phyloP scores from a whole-genome alignment of 1,140 invertebrate genomes.

The Xylocopa sonorina region DNA sequence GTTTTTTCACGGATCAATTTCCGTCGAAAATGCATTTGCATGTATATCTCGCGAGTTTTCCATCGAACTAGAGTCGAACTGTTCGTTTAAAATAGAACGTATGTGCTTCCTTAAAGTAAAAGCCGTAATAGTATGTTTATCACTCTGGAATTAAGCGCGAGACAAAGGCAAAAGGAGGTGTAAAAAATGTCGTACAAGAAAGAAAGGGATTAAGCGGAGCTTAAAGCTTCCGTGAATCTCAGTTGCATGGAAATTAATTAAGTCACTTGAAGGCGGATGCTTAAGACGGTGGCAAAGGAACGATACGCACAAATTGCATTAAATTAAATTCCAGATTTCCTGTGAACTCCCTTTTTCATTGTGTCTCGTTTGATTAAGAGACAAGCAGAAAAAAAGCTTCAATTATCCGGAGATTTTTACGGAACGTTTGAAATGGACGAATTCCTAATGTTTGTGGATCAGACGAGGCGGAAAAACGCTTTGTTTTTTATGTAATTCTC shows the following conservation, averaged over 20 bases:
- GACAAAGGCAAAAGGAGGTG: neutral
- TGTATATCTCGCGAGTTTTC: neutral
- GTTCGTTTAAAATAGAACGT: no score
- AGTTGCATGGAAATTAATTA: constrained; percentile 12
- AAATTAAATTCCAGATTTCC: constrained; percentile 6
- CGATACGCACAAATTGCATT: neutral
- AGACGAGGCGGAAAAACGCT: neutral
- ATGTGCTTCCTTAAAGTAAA: neutral
- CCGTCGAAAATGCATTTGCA: neutral
- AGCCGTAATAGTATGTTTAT: neutral
- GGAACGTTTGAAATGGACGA: neutral
- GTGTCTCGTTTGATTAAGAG: neutral
- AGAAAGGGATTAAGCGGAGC: no score
- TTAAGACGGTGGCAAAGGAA: neutral
- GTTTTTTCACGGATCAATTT: neutral
- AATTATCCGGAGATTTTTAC: neutral
- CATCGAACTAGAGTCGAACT: neutral
- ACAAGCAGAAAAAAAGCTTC: neutral
- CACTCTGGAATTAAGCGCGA: neutral
- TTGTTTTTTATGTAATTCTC: neutral
- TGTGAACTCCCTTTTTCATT: neutral
- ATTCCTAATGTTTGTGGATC: neutral
- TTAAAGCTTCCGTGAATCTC: neutral
- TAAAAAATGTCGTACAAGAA: neutral
- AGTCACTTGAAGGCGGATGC: no score